A percentile compares a stretch with the other conserved stretches of the same genome.
Evolutionary conservation across 2,113 vertebrate genomes (phyloP).

Genomic region (Aphyosemion australe): DNA sequence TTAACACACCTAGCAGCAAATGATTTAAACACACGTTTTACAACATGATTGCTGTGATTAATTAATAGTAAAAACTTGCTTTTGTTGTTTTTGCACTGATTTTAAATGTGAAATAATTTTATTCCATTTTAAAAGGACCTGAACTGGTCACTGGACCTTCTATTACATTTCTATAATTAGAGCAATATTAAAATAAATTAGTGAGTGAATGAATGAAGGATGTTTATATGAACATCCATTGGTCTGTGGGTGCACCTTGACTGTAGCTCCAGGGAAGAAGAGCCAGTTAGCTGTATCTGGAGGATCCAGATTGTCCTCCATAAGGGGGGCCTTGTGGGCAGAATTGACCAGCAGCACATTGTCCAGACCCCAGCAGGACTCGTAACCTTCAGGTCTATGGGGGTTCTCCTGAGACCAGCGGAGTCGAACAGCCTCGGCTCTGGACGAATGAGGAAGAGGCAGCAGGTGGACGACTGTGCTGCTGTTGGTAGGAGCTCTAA

Average conservation of each 20-base stretch:
- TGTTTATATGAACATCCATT: background rate
- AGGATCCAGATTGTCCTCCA: slow-evolving; percentile 95
- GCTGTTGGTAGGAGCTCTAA: slow-evolving; percentile 91
- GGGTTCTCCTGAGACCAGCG: slow-evolving; percentile 92
- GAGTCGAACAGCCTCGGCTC: slow-evolving; percentile 84
- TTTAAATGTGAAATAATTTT: no score
- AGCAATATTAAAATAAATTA: background rate
- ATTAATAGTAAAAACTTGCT: no score
- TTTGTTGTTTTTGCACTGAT: no score
- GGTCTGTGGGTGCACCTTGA: slow-evolving; percentile 86
- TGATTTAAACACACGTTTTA: no score
- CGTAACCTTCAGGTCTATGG: slow-evolving; percentile 86
- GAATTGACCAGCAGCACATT: slow-evolving; percentile 92
- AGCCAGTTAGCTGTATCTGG: slow-evolving; percentile 97
- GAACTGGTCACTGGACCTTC: background rate
- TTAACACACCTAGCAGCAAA: no score
- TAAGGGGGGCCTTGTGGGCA: slow-evolving; percentile 85
- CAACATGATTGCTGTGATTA: no score
- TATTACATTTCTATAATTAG: background rate
- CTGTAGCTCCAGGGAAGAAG: slow-evolving; percentile 95
- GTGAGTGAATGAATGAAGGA: no score
- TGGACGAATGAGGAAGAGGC: slow-evolving; percentile 85
- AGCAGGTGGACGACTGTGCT: slow-evolving; percentile 93
- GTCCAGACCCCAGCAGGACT: slow-evolving; percentile 97
- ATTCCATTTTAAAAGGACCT: no score